phyloP scores from a whole-genome alignment of 2,888 invertebrate species.

The Drosophila pegasa region DNA sequence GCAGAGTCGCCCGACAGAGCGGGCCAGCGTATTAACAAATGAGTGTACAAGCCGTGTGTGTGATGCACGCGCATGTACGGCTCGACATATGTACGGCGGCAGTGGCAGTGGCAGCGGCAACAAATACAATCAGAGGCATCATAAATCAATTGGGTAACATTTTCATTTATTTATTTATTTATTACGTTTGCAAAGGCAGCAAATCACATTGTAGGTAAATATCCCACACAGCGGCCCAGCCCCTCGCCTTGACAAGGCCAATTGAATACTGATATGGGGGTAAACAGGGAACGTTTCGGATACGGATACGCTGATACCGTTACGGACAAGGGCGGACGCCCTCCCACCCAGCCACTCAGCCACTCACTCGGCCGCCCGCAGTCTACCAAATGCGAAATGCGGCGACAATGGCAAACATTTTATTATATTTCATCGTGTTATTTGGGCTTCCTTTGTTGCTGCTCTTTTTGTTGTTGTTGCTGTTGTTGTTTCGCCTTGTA shows the following conservation, averaged over 20 bases:
- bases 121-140: slow-evolving; percentile 22
- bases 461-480: slow-evolving; percentile 14
- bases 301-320: slow-evolving; percentile 46
- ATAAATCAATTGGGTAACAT: slow-evolving; percentile 71
- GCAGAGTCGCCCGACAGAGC: neutral
- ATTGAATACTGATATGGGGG: slow-evolving; percentile 52
- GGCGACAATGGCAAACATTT: slow-evolving; percentile 70
- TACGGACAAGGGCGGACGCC: slow-evolving; percentile 25
- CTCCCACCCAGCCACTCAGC: neutral
- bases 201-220: slow-evolving; percentile 52
- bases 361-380: slow-evolving; percentile 9
- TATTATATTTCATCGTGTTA: slow-evolving; percentile 57
- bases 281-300: slow-evolving; percentile 33
- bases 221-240: neutral
- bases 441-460: slow-evolving; percentile 17
- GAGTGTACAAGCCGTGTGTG: neutral
- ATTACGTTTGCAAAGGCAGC: slow-evolving; percentile 53
- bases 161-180: slow-evolving; percentile 73
- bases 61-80: neutral
- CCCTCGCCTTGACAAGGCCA: slow-evolving; percentile 25
- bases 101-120: neutral
- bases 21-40: slow-evolving; percentile 3
- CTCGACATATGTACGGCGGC: neutral
- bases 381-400: slow-evolving; percentile 27
- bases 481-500: slow-evolving; percentile 13